Evolutionary conservation across 2,888 invertebrate genomes (phyloP), one percentile per base, ranked within the genome.

Genomic region (Rapana venosa): DNA sequence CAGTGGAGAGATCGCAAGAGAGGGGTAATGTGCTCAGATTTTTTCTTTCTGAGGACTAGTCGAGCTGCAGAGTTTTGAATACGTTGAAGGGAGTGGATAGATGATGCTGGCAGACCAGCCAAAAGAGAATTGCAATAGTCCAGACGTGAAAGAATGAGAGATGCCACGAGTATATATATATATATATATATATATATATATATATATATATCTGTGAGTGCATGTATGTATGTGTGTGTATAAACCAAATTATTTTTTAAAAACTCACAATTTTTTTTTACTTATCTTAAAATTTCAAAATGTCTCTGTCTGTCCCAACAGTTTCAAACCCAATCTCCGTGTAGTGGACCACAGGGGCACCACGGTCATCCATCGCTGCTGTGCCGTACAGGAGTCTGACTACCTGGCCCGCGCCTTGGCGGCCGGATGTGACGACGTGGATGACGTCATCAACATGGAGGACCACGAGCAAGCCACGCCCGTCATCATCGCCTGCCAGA

Each of bases 401-500:
- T 95, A 91, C 91, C 93, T 95, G 66, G 91, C 94, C 88, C 91
- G 91, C 36, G 90, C 94, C 22, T 90, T 93, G 32, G 36, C 81
- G 22, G 47, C 56, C 26, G 66, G 70, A 61, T 30, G 58, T 26
- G n/a, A 58, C 0, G 35, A 84, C 6, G 89, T 85, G 26, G 35
- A 90, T 26, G 87, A 91, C 74, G 90, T 91, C n/a, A 85, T 92
- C 35, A 91, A 90, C 84, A 92, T 94, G 85, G 93, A 93, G 92
- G 94, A 95, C 90, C 92, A 92, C 70, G 93, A 93, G 74, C 93
- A 94, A 30, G 93, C 94, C 90, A 95, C 95, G 4, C 93, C 95
- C 2, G 91, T 95, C 87, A 95, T 95, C 90, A 91, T 94, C 36
- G 95, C 95, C 32, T 95, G 95, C 91, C 94, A 95, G 91, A 94